Conservation (phyloP, 2,888 invertebrate genomes). For the Lacanobia wlatinum region DNA sequence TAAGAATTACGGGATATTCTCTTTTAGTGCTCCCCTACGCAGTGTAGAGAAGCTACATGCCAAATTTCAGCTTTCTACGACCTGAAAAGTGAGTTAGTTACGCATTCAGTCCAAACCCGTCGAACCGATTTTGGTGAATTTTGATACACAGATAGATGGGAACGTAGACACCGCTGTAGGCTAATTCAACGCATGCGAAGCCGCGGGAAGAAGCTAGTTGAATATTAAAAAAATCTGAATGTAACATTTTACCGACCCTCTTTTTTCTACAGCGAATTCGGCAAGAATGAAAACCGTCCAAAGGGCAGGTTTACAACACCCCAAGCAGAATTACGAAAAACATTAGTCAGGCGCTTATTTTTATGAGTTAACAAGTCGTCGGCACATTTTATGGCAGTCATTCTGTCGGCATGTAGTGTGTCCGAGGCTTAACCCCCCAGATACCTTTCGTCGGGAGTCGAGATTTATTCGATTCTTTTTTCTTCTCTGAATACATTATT, state of each 20-base stretch:
- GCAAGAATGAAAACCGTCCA: conserved; percentile 3
- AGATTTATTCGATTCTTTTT: conserved; percentile 79
- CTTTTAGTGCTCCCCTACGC: no score
- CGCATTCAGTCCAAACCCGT: no score
- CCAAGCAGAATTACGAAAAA: conserved; percentile 22
- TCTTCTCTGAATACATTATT: conserved; percentile 79
- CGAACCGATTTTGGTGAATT: no score
- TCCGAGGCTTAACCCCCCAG: conserved; percentile 68
- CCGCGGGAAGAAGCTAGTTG: no score
- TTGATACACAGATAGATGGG: no score
- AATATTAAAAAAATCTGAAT: background rate
- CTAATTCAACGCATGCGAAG: no score
- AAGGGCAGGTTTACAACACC: conserved; percentile 27
- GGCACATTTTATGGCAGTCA: conserved; percentile 35
- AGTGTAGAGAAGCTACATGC: no score
- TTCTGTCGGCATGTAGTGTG: conserved; percentile 54
- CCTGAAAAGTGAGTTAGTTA: no score
- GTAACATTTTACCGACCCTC: background rate
- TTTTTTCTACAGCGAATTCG: background rate
- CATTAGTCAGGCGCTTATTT: conserved; percentile 54
- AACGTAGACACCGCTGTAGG: no score
- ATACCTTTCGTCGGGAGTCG: conserved; percentile 70
- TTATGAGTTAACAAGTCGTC: conserved; percentile 52
- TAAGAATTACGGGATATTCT: no score
- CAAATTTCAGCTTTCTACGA: no score